Evolutionary conservation across 2,888 invertebrate genomes (phyloP).

Genomic region (Pseudanteris insignis): DNA sequence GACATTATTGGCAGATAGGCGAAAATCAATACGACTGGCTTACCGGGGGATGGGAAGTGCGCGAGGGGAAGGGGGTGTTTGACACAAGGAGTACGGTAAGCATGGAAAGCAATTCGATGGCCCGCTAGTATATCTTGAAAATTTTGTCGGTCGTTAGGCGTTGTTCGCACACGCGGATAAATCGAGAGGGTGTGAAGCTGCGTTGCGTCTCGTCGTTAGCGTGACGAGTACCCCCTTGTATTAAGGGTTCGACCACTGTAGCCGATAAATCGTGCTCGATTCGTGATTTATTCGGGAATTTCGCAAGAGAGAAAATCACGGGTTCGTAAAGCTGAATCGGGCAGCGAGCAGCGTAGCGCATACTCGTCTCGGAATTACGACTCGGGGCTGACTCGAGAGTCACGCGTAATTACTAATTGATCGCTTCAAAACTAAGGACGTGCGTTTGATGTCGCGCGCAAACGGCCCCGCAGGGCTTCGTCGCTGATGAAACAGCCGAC

Average conservation of each 20-base stretch:
- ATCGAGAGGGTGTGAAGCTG: too few species aligned
- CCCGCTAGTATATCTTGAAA: conserved; percentile 13
- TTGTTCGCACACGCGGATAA: too few species aligned
- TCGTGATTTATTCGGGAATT: conserved; percentile 31
- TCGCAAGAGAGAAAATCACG: conserved; percentile 26
- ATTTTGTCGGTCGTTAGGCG: conserved; percentile 12
- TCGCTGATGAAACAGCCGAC: conserved; percentile 38
- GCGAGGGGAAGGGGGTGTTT: too few species aligned
- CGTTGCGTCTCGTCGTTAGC: too few species aligned
- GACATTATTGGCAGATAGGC: conserved; percentile 9
- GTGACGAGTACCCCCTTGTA: too few species aligned
- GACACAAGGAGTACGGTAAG: too few species aligned
- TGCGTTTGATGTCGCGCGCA: conserved; percentile 11
- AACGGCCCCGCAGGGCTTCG: conserved; percentile 42
- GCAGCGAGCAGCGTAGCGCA: too few species aligned
- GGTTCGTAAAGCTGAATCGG: conserved; percentile 24
- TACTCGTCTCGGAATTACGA: conserved; percentile 27
- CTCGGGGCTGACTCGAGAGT: conserved; percentile 33
- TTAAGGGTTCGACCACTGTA: too few species aligned
- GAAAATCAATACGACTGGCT: conserved; percentile 14
- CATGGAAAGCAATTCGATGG: conserved; percentile 10
- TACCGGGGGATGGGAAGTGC: too few species aligned
- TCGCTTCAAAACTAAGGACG: conserved; percentile 47
- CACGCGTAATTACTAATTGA: conserved; percentile 51
- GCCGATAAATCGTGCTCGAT: conserved; percentile 26